Evolutionary conservation across 1,140 invertebrate genomes (phyloP), one percentile per base, ranked within the genome.

Genomic region (Listronotus oregonensis): DNA sequence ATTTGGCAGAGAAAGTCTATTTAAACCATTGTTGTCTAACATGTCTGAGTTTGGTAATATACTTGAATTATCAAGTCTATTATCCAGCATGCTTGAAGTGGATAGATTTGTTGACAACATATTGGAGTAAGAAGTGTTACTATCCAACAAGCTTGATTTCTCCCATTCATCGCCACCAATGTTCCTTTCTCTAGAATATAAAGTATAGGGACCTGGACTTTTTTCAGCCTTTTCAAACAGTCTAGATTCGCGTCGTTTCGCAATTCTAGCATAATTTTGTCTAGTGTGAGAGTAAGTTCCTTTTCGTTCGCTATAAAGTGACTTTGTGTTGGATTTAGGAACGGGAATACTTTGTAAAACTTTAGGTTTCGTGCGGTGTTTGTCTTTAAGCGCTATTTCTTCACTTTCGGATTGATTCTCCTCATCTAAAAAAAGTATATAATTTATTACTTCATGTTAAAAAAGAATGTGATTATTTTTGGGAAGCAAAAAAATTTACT

Each of bases 321-420:
- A 69, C 40, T 65, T 69, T 18, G 47, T 21, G 18, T 55, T 44
- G 32, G 32, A 27, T 44, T 63, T 63, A 9, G 60, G 56, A 6
- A 64, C 39, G 3, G 40, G 10, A 47, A 60, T 3, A 17, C 34
- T 61, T 46, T 68, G 51, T 21, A 50, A 42, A 27, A 31, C 57
- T 42, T 67, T 67, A 1, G 58, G 69, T 59, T 69, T 71, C 17
- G 69, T 67, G 14, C 75, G 59, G 47, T 78, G 74, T 51, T 78
- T 76, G 37, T 78, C 76, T 50, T 78, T 78, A 9, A 76, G 57
- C 0, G 75, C 76, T 7, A 76, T 66, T 42, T 77, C 74, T 18
- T 74, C 75, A 39, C 52, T 70, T 62, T 72, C 75, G 9, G 64
- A 66, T 31, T 66, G 64, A 42, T 60, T 66, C 11, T 49, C 64